phyloP scores from a whole-genome alignment of 2,888 invertebrate genomes.

The Aporophyla nigra region DNA sequence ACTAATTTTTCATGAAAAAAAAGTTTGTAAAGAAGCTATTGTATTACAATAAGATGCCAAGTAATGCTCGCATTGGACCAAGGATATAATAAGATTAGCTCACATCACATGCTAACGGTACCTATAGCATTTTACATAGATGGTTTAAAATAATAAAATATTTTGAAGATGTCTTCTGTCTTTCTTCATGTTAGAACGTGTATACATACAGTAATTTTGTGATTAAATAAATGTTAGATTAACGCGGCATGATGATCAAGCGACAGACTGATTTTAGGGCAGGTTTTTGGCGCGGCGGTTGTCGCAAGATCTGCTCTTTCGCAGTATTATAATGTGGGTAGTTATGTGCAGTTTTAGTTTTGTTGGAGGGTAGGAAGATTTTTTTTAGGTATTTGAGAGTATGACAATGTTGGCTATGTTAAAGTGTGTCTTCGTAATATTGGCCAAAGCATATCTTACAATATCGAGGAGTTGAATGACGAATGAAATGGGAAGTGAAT shows the following conservation, averaged over 20 bases:
- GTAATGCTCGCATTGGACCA: conserved; percentile 89
- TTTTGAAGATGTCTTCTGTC: conserved; percentile 82
- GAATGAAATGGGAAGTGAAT: conserved; percentile 33
- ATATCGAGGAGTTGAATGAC: conserved; percentile 31
- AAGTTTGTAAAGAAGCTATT: conserved; percentile 68
- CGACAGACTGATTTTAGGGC: conserved; percentile 86
- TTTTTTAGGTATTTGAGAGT: neutral
- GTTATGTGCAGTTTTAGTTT: conserved; percentile 71
- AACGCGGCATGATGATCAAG: conserved; percentile 79
- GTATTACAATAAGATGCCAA: conserved; percentile 88
- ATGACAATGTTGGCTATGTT: conserved; percentile 4
- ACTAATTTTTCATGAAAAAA: conserved; percentile 65
- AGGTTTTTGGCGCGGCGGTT: conserved; percentile 71
- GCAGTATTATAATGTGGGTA: conserved; percentile 82
- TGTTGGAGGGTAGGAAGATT: conserved; percentile 1
- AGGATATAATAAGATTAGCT: conserved; percentile 87
- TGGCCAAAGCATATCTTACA: conserved; percentile 63
- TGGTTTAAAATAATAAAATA: conserved; percentile 71
- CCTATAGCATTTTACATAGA: conserved; percentile 79
- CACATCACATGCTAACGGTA: conserved; percentile 86
- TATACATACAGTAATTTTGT: conserved; percentile 85
- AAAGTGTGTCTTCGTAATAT: conserved; percentile 33
- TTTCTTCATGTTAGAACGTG: conserved; percentile 86
- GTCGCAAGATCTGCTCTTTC: conserved; percentile 73
- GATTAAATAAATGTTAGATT: conserved; percentile 84